phyloP scores from a whole-genome alignment of 2,888 invertebrate genomes.

The Drosophila prostipennis region DNA sequence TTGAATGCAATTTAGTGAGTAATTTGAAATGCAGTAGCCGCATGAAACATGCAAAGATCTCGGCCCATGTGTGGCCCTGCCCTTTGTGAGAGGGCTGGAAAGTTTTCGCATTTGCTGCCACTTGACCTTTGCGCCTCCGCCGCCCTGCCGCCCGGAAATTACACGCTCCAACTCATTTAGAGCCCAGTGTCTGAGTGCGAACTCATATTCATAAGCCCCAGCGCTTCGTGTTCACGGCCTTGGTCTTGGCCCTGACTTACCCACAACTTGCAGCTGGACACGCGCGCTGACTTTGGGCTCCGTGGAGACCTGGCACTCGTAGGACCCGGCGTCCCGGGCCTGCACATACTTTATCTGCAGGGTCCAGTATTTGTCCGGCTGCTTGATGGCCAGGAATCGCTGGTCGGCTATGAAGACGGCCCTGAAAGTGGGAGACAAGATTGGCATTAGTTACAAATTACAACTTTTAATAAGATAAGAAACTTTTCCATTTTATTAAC shows the following conservation, averaged over 20 bases:
- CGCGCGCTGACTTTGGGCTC: slow-evolving; percentile 97
- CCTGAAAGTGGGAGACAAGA: slow-evolving; percentile 70
- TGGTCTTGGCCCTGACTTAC: slow-evolving; percentile 86
- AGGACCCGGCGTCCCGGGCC: slow-evolving; percentile 94
- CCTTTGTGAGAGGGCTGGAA: slow-evolving; percentile 31
- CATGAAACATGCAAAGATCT: slow-evolving; percentile 59
- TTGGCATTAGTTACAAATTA: not conserved
- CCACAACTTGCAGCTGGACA: slow-evolving; percentile 95
- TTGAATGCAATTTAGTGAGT: slow-evolving; percentile 77
- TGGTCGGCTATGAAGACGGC: slow-evolving; percentile 96
- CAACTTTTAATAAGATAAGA: not conserved
- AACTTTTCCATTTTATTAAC: too few relatives aligned
- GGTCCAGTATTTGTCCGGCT: slow-evolving; percentile 88
- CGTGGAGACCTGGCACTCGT: slow-evolving; percentile 97
- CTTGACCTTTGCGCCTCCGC: slow-evolving; percentile 65
- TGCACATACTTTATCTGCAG: slow-evolving; percentile 96
- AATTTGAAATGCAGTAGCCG: slow-evolving; percentile 65
- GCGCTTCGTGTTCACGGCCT: slow-evolving; percentile 29
- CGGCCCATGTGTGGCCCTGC: slow-evolving; percentile 35
- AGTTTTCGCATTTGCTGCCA: slow-evolving; percentile 39
- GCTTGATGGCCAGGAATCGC: slow-evolving; percentile 92
- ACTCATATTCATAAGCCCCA: slow-evolving; percentile 13
- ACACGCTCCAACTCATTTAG: slow-evolving; percentile 23
- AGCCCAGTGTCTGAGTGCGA: slow-evolving; percentile 15
- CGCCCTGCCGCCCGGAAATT: slow-evolving; percentile 51